A percentile compares a stretch with the other conserved stretches of the same genome.
Evolutionary conservation across 2,797 vertebrate species (phyloP).

Genomic region (Gorsachius magnificus): DNA sequence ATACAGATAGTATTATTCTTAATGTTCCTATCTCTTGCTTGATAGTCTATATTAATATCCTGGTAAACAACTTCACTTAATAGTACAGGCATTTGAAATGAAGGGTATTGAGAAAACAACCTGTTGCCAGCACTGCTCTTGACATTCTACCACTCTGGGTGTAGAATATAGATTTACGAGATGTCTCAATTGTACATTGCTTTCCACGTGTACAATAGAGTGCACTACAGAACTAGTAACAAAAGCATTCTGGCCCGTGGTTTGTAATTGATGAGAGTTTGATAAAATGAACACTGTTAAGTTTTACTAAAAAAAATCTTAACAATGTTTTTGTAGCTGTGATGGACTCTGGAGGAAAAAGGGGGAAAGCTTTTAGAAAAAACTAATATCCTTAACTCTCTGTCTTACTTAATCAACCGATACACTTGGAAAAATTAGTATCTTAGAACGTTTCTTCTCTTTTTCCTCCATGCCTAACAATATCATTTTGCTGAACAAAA

Average conservation of each 20-base stretch:
- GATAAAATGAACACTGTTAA: not conserved
- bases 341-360: not conserved
- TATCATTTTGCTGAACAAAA: not conserved
- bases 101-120: not conserved
- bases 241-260: not conserved
- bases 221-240: not conserved
- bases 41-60: not conserved
- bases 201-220: not conserved
- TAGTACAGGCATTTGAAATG: fast-evolving
- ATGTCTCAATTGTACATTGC: not conserved
- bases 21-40: not conserved
- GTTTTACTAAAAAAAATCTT: not conserved
- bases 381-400: not conserved
- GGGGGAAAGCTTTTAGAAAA: fast-evolving
- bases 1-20: not conserved
- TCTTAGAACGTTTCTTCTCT: not conserved
- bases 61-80: not conserved
- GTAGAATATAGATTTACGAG: not conserved
- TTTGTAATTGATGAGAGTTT: not conserved
- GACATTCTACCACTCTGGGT: not conserved
- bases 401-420: not conserved
- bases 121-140: not conserved
- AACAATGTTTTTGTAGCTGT: fast-evolving
- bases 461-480: not conserved
- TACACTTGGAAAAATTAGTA: not conserved